These are phyloP conservation scores for Dasypogon diadema DNA, from an alignment of 2,888 invertebrate species.

Conservation along the genomic window DNA sequence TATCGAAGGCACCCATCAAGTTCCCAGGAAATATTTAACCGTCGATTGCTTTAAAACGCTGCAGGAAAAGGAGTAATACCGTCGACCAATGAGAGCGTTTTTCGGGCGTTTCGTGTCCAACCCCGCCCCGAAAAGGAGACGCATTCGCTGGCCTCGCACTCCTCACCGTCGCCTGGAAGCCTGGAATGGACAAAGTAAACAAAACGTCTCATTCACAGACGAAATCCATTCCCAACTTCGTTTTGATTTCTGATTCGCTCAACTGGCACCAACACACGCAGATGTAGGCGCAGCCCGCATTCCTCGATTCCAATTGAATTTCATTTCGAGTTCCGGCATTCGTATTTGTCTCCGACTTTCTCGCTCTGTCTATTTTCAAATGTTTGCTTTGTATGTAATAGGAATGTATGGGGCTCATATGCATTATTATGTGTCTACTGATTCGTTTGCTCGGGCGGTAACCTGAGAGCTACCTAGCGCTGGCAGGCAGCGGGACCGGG, in stretches of 20 bases:
- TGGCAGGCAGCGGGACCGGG: neutral
- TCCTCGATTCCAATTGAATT: conserved; percentile 49
- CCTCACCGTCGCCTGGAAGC: too few species aligned
- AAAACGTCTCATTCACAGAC: conserved; percentile 24
- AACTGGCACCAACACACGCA: conserved; percentile 41
- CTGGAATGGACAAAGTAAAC: neutral
- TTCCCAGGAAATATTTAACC: too few species aligned
- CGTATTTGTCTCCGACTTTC: conserved; percentile 52
- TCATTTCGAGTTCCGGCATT: conserved; percentile 51
- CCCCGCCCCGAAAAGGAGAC: too few species aligned
- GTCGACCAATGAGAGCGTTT: too few species aligned
- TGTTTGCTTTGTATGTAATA: conserved; percentile 49
- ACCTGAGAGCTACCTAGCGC: conserved; percentile 42
- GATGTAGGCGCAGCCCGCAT: conserved; percentile 49
- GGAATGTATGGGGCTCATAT: conserved; percentile 46
- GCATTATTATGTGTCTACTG: conserved; percentile 41
- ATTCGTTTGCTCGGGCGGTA: conserved; percentile 50
- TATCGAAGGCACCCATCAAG: too few species aligned
- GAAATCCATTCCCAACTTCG: conserved; percentile 31
- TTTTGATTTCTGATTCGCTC: conserved; percentile 56
- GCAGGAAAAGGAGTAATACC: too few species aligned
- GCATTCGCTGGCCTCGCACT: too few species aligned
- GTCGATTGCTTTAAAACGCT: too few species aligned
- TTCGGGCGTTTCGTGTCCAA: too few species aligned
- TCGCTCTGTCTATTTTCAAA: conserved; percentile 51